Conservation (phyloP, 2,888 invertebrate genomes). For the Himalopsyche tibetana region DNA sequence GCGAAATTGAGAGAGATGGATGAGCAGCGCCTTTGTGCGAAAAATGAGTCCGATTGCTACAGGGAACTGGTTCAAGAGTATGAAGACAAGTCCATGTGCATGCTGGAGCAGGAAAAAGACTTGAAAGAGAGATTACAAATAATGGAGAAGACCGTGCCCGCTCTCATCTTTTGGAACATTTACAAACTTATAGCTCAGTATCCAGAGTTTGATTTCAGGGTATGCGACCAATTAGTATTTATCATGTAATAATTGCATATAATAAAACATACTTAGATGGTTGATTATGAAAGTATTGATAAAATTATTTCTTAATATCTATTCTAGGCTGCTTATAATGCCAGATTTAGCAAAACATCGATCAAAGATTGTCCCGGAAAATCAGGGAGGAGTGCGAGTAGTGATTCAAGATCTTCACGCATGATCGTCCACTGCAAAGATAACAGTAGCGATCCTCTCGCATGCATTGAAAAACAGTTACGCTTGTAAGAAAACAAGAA, state of each 20-base stretch:
- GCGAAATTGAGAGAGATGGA: constrained; percentile 79
- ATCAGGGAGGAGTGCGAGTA: not conserved
- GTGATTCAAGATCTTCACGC: not conserved
- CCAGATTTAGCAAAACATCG: constrained; percentile 41
- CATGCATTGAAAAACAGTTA: constrained; percentile 57
- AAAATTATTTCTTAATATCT: not conserved
- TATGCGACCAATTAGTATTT: not conserved
- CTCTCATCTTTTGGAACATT: constrained; percentile 80
- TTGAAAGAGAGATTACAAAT: constrained; percentile 76
- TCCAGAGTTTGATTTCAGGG: constrained; percentile 57
- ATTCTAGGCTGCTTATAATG: constrained; percentile 54
- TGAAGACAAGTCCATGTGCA: constrained; percentile 75
- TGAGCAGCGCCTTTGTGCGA: constrained; percentile 77
- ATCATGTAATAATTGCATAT: too few relatives aligned
- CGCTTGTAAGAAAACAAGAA: constrained; percentile 21
- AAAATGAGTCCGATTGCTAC: constrained; percentile 74
- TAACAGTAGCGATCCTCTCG: constrained; percentile 37
- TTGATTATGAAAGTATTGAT: too few relatives aligned
- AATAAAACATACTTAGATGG: too few relatives aligned
- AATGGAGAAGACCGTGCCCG: constrained; percentile 80
- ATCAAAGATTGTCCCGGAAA: not conserved
- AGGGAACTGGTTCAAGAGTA: constrained; percentile 76
- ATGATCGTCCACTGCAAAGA: constrained; percentile 39
- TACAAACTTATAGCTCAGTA: constrained; percentile 71
- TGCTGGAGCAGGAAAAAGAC: constrained; percentile 76